phyloP scores from a whole-genome alignment of 2,888 invertebrate species.

The Lingula anatina region DNA sequence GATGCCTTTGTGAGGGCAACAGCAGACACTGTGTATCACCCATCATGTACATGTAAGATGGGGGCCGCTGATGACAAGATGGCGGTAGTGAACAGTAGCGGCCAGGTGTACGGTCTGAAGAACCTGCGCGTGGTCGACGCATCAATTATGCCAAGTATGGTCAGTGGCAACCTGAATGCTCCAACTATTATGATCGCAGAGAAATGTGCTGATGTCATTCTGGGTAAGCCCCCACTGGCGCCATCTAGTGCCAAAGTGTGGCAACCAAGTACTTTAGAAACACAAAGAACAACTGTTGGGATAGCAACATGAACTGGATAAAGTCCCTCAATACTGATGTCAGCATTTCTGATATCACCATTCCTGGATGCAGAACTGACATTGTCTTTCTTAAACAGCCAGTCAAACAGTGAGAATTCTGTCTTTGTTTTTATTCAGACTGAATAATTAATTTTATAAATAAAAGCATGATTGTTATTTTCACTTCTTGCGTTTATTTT shows the following conservation, averaged over 20 bases:
- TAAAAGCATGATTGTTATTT: too few relatives aligned
- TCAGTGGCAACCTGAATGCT: constrained; percentile 68
- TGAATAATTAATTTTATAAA: too few relatives aligned
- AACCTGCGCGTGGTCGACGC: constrained; percentile 73
- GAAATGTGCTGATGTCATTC: constrained; percentile 54
- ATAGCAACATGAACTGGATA: too few relatives aligned
- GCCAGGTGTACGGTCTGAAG: constrained; percentile 55
- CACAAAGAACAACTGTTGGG: too few relatives aligned
- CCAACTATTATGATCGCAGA: constrained; percentile 57
- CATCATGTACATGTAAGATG: constrained; percentile 73
- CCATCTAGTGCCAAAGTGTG: constrained; percentile 43
- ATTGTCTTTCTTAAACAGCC: too few relatives aligned
- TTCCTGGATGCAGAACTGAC: too few relatives aligned
- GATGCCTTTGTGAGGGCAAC: constrained; percentile 46
- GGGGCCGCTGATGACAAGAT: constrained; percentile 55
- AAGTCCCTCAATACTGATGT: too few relatives aligned
- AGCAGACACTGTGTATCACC: constrained; percentile 68
- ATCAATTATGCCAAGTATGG: constrained; percentile 71
- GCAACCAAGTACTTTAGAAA: too few relatives aligned
- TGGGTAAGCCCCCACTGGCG: constrained; percentile 43
- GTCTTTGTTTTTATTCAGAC: too few relatives aligned
- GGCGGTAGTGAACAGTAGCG: constrained; percentile 66
- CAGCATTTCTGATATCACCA: too few relatives aligned
- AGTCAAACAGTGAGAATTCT: too few relatives aligned
- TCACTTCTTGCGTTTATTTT: too few relatives aligned